Evolutionary conservation across 2,113 vertebrate genomes (phyloP).

Genomic region (Mastomys natalensis): DNA sequence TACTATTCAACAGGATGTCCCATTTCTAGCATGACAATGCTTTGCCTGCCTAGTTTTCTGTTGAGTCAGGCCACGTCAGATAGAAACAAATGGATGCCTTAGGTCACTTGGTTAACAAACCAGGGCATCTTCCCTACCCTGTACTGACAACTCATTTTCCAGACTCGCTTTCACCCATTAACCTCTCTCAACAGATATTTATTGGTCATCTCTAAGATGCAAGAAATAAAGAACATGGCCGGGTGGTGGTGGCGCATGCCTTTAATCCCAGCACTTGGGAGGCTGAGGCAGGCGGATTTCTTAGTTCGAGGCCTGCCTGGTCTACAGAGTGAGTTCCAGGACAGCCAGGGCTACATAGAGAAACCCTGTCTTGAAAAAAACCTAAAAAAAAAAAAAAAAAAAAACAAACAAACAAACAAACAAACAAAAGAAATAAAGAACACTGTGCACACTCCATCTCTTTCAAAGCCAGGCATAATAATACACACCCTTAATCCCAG

Average conservation of each 20-base stretch:
- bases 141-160: not conserved
- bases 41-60: not conserved
- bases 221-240: conserved; percentile 6
- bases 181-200: conserved; percentile 56
- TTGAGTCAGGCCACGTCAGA: not conserved
- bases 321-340: too few species aligned
- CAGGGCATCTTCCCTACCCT: not conserved
- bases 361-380: too few species aligned
- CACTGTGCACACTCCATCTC: not conserved
- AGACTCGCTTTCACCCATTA: conserved; percentile 16
- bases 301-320: too few species aligned
- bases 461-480: not conserved
- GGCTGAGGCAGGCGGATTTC: too few species aligned
- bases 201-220: conserved; percentile 24
- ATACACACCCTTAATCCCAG: not conserved
- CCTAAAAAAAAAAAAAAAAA: too few species aligned
- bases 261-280: too few species aligned
- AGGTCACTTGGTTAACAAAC: not conserved
- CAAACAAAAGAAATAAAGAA: conserved; percentile 23
- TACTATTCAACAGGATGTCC: not conserved
- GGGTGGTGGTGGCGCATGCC: too few species aligned
- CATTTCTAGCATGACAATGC: conserved; percentile 7
- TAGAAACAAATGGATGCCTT: not conserved
- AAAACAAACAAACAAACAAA: too few species aligned
- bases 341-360: too few species aligned